A percentile compares a stretch with the other conserved stretches of the same genome.
These are phyloP conservation scores for Tragelaphus buxtoni DNA, from an alignment of 2,113 vertebrate species.

Conservation along the genomic window DNA sequence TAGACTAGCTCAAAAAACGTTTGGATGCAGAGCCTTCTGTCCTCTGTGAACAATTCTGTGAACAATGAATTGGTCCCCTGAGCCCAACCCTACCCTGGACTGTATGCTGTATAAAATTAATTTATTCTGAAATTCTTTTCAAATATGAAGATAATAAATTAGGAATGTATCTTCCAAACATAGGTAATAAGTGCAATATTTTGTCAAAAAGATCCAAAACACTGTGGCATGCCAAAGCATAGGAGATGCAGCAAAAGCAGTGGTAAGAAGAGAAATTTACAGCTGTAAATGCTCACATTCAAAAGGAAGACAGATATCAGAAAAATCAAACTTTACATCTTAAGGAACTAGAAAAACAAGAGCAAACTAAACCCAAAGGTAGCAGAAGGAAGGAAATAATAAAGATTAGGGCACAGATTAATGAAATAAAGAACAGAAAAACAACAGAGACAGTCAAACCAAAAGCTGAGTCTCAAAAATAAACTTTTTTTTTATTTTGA, in stretches of 20 bases:
- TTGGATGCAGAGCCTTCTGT: background rate
- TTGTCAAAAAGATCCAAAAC: background rate
- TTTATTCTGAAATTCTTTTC: background rate
- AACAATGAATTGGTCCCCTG: background rate
- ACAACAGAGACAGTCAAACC: background rate
- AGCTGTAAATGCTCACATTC: background rate
- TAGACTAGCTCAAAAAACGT: background rate
- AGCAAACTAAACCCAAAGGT: background rate
- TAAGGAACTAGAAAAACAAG: background rate
- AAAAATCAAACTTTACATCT: background rate
- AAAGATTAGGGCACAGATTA: constrained; percentile 8
- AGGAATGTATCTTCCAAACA: background rate
- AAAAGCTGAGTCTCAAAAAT: background rate
- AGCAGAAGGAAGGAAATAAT: constrained; percentile 16
- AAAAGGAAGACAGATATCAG: background rate
- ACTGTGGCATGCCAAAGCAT: background rate
- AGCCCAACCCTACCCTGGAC: background rate
- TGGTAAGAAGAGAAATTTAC: background rate
- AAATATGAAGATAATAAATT: background rate
- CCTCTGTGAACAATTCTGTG: background rate
- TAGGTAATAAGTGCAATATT: background rate
- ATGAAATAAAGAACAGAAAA: background rate
- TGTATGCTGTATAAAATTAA: background rate
- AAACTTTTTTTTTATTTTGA: background rate
- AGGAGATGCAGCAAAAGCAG: background rate